These are phyloP conservation scores for Scortum barcoo DNA, from an alignment of 2,113 vertebrate species.

Conservation along the genomic window DNA sequence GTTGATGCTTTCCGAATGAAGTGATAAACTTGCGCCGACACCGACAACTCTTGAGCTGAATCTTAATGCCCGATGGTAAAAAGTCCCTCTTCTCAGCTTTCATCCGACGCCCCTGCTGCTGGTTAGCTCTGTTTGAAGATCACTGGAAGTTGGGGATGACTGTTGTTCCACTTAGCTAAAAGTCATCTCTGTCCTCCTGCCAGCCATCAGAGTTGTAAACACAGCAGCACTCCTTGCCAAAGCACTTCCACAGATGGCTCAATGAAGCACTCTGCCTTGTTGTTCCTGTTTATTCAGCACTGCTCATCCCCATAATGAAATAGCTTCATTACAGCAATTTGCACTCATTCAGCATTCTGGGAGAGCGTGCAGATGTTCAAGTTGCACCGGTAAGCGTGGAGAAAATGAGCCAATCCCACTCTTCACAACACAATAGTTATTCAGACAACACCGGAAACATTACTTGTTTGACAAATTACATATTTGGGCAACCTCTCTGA, in stretches of 20 bases:
- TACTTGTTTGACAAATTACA: slow-evolving; percentile 21
- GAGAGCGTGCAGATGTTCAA: slow-evolving; percentile 69
- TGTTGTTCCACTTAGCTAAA: slow-evolving; percentile 58
- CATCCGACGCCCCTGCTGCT: slow-evolving; percentile 1
- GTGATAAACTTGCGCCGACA: neutral
- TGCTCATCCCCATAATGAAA: slow-evolving; percentile 80
- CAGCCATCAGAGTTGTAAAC: slow-evolving; percentile 74
- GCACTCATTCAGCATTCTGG: slow-evolving; percentile 77
- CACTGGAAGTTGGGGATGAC: slow-evolving; percentile 51
- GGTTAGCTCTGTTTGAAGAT: slow-evolving; percentile 49
- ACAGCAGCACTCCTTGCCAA: slow-evolving; percentile 68
- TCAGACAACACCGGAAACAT: slow-evolving; percentile 26
- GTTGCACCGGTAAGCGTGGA: slow-evolving; percentile 66
- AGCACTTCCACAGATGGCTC: slow-evolving; percentile 80
- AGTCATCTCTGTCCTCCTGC: slow-evolving; percentile 67
- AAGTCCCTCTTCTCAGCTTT: slow-evolving; percentile 1
- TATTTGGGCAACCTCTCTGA: slow-evolving; percentile 12
- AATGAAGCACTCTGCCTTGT: slow-evolving; percentile 73
- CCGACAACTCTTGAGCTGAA: neutral
- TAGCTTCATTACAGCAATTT: slow-evolving; percentile 82
- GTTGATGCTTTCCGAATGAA: neutral
- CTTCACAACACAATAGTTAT: slow-evolving; percentile 31
- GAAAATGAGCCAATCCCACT: slow-evolving; percentile 48
- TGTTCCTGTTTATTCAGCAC: slow-evolving; percentile 83
- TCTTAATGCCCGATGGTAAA: slow-evolving; percentile 3